A percentile compares a stretch with the other conserved stretches of the same genome.
Evolutionary conservation across 2,113 vertebrate species (phyloP).

Genomic region (Arenaria interpres): DNA sequence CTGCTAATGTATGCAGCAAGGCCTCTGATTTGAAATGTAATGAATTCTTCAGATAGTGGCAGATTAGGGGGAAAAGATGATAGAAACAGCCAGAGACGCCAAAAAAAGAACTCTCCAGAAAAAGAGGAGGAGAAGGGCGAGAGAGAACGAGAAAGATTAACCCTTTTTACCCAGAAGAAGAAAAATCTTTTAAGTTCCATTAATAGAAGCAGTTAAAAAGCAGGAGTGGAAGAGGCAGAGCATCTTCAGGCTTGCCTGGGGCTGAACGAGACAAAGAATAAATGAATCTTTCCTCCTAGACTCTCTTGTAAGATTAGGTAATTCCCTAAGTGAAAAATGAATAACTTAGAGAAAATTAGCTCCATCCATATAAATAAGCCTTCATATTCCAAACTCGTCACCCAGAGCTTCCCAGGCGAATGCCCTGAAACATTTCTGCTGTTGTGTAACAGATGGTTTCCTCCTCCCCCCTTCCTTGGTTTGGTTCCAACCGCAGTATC

Average conservation of each 20-base stretch:
- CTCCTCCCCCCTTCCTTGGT: conserved; percentile 38
- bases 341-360: conserved; percentile 53
- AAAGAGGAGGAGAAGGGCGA: neutral
- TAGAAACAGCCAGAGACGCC: neutral
- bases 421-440: conserved; percentile 22
- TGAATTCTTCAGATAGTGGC: conserved; percentile 69
- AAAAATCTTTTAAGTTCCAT: neutral
- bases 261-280: conserved; percentile 40
- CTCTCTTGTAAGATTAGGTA: conserved; percentile 42
- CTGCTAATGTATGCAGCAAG: conserved; percentile 61
- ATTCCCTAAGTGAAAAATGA: conserved; percentile 55
- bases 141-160: neutral
- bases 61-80: conserved; percentile 53
- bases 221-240: conserved; percentile 18
- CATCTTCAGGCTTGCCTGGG: conserved; percentile 36
- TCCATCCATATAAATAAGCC: conserved; percentile 56
- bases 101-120: conserved; percentile 56
- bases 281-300: conserved; percentile 41
- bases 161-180: neutral
- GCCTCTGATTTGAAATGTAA: conserved; percentile 60
- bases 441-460: conserved; percentile 70
- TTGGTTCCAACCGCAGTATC: conserved; percentile 34
- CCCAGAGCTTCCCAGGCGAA: conserved; percentile 41
- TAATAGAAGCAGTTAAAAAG: conserved; percentile 21
- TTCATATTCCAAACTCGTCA: conserved; percentile 28